Evolutionary conservation across 2,797 vertebrate species (phyloP), one percentile per base, ranked within the genome.

Genomic region (Aphelocoma californica): DNA sequence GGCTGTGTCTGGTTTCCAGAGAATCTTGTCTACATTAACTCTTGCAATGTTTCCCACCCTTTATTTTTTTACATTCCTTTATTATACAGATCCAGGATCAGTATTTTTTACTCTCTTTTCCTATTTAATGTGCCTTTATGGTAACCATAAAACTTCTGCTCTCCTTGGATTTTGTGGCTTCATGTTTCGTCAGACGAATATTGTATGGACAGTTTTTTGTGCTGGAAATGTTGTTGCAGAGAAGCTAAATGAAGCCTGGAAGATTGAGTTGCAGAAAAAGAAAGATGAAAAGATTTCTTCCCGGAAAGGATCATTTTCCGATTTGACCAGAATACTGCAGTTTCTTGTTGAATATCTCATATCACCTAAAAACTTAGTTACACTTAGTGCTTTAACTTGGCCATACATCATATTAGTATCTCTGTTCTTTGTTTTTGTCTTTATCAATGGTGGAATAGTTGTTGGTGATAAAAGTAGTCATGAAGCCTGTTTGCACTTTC

Each of bases 21-120:
- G 98, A 80, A 97, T 99, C 81, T 97, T 99, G 60, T 98, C 98
- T 3, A 97, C 99, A 1, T 93, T 99, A 85, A 98, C 98, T 12
- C 97, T 99, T 25, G 98, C 99, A 92, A 93, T 97, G 15, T 99
- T 99, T 97, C 99, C 99, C 4, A 98, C 98, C 36, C 98, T 99
- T 70, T 99, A 99, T 97, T 99, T 99, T 97, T 99, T 99, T 95
- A 99, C 99, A 51, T 99, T 99, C 95, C 98, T 99, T 45, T 99
- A 99, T 98, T 99, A 99, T 96, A 99, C 99, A 0, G 99, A 99
- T 14, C 97, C 98, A 10, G 99, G 99, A 36, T 99, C 99, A 31
- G 98, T 99, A 10, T 99, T 99, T 98, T 99, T 99, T 96, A 98
- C 98, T 84, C 99, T 99, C 47, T 99, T 99, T 96, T 97, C 99